These are phyloP conservation scores for Panthera leo DNA, from an alignment of 2,113 vertebrate genomes.

Conservation along the genomic window DNA sequence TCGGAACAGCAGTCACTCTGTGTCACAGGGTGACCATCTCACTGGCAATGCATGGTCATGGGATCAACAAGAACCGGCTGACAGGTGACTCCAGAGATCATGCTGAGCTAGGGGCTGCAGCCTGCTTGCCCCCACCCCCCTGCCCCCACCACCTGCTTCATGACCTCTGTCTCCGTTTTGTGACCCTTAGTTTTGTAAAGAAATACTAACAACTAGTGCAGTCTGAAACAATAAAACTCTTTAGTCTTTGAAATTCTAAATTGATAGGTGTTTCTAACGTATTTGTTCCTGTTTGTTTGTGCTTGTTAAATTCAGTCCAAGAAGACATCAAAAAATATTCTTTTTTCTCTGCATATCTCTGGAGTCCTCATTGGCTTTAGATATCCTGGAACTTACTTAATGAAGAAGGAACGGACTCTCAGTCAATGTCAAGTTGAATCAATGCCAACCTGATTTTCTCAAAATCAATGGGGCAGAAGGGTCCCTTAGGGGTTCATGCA, in stretches of 20 bases:
- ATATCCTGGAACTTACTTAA: neutral
- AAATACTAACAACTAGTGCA: neutral
- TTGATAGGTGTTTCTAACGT: neutral
- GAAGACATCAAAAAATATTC: neutral
- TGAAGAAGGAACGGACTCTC: neutral
- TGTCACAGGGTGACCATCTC: neutral
- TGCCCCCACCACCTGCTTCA: neutral
- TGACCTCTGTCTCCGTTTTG: neutral
- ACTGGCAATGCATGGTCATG: rapidly evolving
- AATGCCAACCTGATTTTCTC: neutral
- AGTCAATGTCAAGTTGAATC: neutral
- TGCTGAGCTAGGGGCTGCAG: neutral
- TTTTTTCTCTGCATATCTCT: neutral
- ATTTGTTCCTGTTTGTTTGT: neutral
- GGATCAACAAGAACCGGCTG: neutral
- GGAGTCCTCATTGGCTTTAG: neutral
- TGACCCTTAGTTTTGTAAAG: neutral
- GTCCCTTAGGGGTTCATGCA: neutral
- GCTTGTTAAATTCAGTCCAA: constrained; percentile 23
- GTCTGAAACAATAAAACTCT: neutral
- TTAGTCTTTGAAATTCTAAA: constrained; percentile 13
- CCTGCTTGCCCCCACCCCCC: neutral
- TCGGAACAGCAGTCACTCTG: neutral
- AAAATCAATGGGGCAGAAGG: neutral
- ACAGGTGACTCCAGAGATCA: neutral